Conservation (phyloP, 2,888 invertebrate genomes). For the Mesodorylaimus sp. region DNA sequence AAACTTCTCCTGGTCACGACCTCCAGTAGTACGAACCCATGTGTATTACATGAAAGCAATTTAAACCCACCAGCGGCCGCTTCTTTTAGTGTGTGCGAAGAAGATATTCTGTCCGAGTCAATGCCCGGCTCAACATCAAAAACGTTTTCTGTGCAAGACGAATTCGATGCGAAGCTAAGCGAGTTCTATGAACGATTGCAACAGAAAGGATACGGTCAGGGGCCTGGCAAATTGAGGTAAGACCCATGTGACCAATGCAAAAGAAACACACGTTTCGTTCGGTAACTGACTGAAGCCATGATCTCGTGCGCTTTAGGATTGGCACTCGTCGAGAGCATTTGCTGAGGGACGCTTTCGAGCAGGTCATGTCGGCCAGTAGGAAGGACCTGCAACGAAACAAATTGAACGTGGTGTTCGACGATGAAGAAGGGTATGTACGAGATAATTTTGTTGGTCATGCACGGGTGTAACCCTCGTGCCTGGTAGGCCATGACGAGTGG, state of each 20-base stretch:
- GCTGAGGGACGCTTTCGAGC: constrained; percentile 81
- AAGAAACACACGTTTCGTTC: background rate
- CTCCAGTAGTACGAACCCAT: no score
- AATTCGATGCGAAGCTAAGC: constrained; percentile 81
- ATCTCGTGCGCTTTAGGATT: constrained; percentile 43
- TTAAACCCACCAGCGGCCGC: no score
- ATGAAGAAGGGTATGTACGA: constrained; percentile 58
- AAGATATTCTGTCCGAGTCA: constrained; percentile 94
- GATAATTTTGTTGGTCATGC: no score
- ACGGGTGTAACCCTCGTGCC: no score
- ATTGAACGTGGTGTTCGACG: constrained; percentile 60
- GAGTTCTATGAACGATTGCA: constrained; percentile 86
- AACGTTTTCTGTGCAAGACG: constrained; percentile 34
- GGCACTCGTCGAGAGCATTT: constrained; percentile 79
- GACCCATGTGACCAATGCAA: constrained; percentile 27
- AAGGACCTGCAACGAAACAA: constrained; percentile 86
- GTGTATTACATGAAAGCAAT: no score
- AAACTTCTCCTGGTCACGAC: no score
- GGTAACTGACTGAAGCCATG: constrained; percentile 1
- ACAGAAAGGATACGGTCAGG: constrained; percentile 88
- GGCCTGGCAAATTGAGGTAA: constrained; percentile 86
- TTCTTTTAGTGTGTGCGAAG: constrained; percentile 76
- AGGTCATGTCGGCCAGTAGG: constrained; percentile 86
- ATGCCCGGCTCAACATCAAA: constrained; percentile 37
- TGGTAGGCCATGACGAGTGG: no score